Conservation (phyloP, 1,140 invertebrate species). For the Eupeodes corollae region DNA sequence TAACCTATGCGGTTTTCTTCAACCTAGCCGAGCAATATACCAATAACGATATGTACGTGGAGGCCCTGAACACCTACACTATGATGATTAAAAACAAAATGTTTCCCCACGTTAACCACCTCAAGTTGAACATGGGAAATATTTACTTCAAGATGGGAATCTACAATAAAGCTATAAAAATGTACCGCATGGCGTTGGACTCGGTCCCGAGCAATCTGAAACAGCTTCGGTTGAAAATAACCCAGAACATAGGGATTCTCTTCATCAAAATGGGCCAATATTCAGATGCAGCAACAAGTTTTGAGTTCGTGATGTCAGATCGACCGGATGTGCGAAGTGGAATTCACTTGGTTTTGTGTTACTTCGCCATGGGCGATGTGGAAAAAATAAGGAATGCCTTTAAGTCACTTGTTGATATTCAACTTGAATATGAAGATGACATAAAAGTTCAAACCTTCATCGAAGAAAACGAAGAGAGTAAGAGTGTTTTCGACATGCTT, state of each 20-base stretch:
- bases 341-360: conserved; percentile 85
- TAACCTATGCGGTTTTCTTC: conserved; percentile 88
- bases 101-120: conserved; percentile 75
- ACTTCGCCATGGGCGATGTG: conserved; percentile 83
- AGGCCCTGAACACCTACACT: conserved; percentile 92
- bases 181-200: conserved; percentile 94
- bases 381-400: conserved; percentile 93
- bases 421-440: conserved; percentile 71
- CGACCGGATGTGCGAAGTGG: conserved; percentile 81
- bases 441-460: conserved; percentile 45
- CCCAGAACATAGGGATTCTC: conserved; percentile 95
- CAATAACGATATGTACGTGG: conserved; percentile 86
- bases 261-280: conserved; percentile 94
- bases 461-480: conserved; percentile 16
- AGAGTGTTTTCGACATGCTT: conserved; percentile 57
- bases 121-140: conserved; percentile 98
- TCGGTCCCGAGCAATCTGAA: conserved; percentile 88
- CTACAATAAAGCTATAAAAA: conserved; percentile 90
- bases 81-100: conserved; percentile 75
- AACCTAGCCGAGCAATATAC: conserved; percentile 90
- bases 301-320: conserved; percentile 97
- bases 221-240: conserved; percentile 87
- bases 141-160: conserved; percentile 93
- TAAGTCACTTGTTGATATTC: conserved; percentile 78
- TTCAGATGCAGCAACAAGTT: conserved; percentile 87